phyloP scores from a whole-genome alignment of 2,113 vertebrate genomes.

The Pangasianodon gigas region DNA sequence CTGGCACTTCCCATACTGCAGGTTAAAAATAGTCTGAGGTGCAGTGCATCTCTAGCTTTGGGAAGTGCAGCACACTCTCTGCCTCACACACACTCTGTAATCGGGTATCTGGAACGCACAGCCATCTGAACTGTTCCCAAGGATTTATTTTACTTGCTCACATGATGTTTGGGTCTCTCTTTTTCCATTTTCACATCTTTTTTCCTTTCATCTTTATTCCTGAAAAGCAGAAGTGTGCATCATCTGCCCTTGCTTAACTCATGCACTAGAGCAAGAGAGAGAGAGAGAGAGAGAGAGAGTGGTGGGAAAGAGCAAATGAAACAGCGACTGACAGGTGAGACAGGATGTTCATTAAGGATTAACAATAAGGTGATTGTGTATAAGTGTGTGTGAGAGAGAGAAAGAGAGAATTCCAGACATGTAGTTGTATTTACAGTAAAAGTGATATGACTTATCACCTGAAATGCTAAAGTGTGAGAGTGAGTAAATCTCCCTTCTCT shows the following conservation, averaged over 20 bases:
- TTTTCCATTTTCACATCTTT: neutral
- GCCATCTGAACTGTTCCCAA: neutral
- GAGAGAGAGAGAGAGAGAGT: neutral
- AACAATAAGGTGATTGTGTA: slow-evolving; percentile 22
- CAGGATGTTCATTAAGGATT: slow-evolving; percentile 23
- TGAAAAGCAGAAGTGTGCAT: neutral
- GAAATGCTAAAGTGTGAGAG: slow-evolving; percentile 14
- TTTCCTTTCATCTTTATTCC: neutral
- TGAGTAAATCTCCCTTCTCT: neutral
- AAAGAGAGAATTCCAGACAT: neutral
- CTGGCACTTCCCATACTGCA: neutral
- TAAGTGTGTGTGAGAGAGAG: neutral
- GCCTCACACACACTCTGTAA: neutral
- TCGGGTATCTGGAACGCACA: neutral
- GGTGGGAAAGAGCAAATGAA: neutral
- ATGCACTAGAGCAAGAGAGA: neutral
- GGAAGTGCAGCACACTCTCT: neutral
- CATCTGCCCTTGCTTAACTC: neutral
- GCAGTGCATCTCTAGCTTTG: neutral
- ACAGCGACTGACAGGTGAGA: slow-evolving; percentile 41
- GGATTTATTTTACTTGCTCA: neutral
- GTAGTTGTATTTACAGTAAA: neutral
- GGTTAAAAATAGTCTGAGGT: slow-evolving; percentile 33
- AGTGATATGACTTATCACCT: neutral
- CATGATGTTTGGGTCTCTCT: neutral